Evolutionary conservation across 2,797 vertebrate genomes (phyloP), one percentile per base, ranked within the genome.

Genomic region (Phoeniculus purpureus): DNA sequence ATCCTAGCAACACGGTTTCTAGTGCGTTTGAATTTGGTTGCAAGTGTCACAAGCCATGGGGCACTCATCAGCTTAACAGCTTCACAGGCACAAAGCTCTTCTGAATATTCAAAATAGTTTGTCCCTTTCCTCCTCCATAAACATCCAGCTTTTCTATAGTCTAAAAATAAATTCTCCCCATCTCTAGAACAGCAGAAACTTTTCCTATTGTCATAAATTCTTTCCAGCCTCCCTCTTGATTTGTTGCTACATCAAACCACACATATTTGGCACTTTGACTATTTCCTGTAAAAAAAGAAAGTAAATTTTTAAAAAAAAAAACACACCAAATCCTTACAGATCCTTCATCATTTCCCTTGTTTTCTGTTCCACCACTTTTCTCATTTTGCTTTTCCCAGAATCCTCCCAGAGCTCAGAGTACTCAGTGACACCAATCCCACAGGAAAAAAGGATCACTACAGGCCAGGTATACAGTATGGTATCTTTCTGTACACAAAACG

Each of bases 41-140:
- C 47, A 78, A 90, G 88, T 90, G 78, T 78, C 85, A 93, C 76
- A 80, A 83, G 59, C 85, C 88, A 81, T 10, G 4, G 79, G 47
- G 71, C 70, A 66, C 71, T 87, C 10, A 2, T 65, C 92, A 87
- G 31, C 31, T 43, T 89, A 79, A 92, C 82, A 77, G 31, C 22
- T 84, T 86, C 70, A 74, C 54, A 61, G 27, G 64, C 54, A 90
- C 78, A 87, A 88, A 90, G 50, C 29, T 91, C 60, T 91, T 62
- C n/a, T 47, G 32, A 87, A 70, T 60, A 67, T 65, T 78, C 56
- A 81, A 74, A 81, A 45, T 89, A 64, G 45, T 85, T 82, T 21
- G 17, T 48, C 54, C 60, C 21, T 87, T 85, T 85, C 47, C 50
- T 88, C 45, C 32, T 79, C 48, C 27, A 32, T 71, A 91, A 92